Base-by-base conservation (phyloP, 2,113 vertebrate species). In the Pimephales promelas region DNA sequence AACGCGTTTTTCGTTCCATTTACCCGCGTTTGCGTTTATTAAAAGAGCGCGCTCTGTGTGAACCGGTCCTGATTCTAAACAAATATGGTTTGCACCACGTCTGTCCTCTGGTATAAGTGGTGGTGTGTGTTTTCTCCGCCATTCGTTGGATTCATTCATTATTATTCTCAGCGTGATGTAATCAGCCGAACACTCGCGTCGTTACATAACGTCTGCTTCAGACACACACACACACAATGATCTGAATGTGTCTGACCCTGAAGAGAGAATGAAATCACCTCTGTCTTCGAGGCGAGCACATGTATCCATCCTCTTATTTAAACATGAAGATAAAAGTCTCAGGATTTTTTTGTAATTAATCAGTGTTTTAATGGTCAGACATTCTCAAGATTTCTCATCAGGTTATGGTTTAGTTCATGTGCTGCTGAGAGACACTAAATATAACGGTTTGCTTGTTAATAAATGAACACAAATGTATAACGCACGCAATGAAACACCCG, bases 101-200 rank as follows among this genome's bases (percentile, higher is more conserved):
- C 66, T 28, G 22, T 34, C 14, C 62, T 64, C 28, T 4, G 5
- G 14, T n/a, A n/a, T n/a, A 3, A 0, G 61, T 34, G 61, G 79
- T 40, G 36, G 85, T 28, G 66, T 31, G 79, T 66, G 62, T 66
- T 20, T 64, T 31, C 61, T 34, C 8, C 62, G 20, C 62, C 62
- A 22, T 81, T 81, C 70, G 45, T 54, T 73, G n/a, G 36, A 54
- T 54, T 54, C 52, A 47, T 85, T 90, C 90, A 91, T 94, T 90
- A 90, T 89, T 93, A 93, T 94, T 93, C 92, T 87, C 88, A 90
- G 90, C 86, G 77, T 85, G 85, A 85, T 89, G 89, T 90, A 90
- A 91, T 91, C 92, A 90, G 89, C 90, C 89, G 87, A 62, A 87
- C 92, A 88, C 87, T 86, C 92, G 89, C 87, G 81, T 68, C 59